Percentiles rank a stretch among this genome's conserved stretches.
These are phyloP conservation scores for Cephalopachus bancanus DNA, from an alignment of 2,797 vertebrate genomes.

Conservation along the genomic window DNA sequence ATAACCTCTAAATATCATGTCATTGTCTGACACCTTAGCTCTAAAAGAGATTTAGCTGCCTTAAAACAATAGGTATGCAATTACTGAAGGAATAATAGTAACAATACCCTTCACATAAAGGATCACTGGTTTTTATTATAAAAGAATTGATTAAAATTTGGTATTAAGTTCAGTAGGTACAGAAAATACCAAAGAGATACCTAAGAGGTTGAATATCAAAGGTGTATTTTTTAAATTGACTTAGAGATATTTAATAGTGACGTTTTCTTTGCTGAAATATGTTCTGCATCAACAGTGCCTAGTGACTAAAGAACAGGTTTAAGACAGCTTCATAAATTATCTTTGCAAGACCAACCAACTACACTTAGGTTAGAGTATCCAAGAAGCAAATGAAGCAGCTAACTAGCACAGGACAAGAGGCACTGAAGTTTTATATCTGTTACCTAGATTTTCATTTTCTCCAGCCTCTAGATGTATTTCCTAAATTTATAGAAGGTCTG, in stretches of 20 bases:
- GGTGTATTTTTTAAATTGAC: not conserved
- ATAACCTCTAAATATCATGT: slow-evolving; percentile 35
- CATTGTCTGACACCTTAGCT: not conserved
- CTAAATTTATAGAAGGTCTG: not conserved
- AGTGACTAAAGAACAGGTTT: not conserved
- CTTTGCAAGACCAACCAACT: not conserved
- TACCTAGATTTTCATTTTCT: not conserved
- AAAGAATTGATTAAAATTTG: slow-evolving; percentile 11
- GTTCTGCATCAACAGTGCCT: not conserved
- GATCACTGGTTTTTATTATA: slow-evolving; percentile 20
- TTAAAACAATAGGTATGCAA: not conserved
- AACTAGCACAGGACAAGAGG: not conserved
- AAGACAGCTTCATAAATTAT: not conserved
- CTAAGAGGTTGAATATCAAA: slow-evolving; percentile 14
- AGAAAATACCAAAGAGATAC: not conserved
- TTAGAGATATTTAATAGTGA: not conserved
- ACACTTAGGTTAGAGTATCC: not conserved
- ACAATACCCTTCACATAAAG: not conserved
- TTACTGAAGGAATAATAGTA: slow-evolving; percentile 42
- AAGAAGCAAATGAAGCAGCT: not conserved
- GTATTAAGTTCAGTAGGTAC: not conserved
- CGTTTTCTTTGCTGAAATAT: slow-evolving; percentile 19
- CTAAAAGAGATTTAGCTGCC: slow-evolving; percentile 21
- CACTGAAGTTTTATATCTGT: not conserved
- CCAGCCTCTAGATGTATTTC: not conserved